Percentiles rank a stretch among this genome's conserved stretches.
These are phyloP conservation scores for Telmatochromis brachygnathus DNA, from an alignment of 2,113 vertebrate species.

Conservation along the genomic window DNA sequence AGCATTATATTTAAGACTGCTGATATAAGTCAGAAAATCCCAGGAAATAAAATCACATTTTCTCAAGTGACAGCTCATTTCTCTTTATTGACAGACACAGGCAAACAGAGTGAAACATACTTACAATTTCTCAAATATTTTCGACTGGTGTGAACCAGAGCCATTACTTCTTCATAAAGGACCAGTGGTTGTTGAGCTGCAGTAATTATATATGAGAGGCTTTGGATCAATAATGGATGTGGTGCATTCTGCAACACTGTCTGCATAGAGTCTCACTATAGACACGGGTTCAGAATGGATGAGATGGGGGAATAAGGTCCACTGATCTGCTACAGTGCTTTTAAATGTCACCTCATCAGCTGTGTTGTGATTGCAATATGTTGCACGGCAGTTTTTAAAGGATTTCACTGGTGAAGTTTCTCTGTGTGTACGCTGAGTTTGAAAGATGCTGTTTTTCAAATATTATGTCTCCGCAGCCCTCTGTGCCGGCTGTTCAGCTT, in stretches of 20 bases:
- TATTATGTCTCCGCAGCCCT: background rate
- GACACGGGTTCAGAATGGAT: conserved; percentile 25
- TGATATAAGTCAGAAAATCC: background rate
- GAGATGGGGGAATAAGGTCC: conserved; percentile 27
- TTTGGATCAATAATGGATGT: conserved; percentile 60
- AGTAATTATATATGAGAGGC: conserved; percentile 66
- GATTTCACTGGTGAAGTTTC: background rate
- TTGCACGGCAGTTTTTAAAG: background rate
- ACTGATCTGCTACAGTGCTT: conserved; percentile 18
- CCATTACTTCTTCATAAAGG: conserved; percentile 50
- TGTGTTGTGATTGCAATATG: background rate
- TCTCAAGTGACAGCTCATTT: conserved; percentile 1
- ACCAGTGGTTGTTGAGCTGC: conserved; percentile 52
- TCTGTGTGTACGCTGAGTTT: background rate
- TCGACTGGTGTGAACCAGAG: conserved; percentile 14
- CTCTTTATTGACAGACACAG: background rate
- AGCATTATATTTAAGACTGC: background rate
- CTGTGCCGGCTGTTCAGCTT: background rate
- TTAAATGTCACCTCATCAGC: conserved; percentile 39
- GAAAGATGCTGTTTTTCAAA: background rate
- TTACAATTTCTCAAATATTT: conserved; percentile 5
- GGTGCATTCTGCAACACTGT: conserved; percentile 46
- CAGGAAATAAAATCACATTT: background rate
- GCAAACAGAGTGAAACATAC: background rate
- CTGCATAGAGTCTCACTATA: conserved; percentile 53